Conservation (phyloP, 2,888 invertebrate genomes). For the Gandaritis pyraliata region DNA sequence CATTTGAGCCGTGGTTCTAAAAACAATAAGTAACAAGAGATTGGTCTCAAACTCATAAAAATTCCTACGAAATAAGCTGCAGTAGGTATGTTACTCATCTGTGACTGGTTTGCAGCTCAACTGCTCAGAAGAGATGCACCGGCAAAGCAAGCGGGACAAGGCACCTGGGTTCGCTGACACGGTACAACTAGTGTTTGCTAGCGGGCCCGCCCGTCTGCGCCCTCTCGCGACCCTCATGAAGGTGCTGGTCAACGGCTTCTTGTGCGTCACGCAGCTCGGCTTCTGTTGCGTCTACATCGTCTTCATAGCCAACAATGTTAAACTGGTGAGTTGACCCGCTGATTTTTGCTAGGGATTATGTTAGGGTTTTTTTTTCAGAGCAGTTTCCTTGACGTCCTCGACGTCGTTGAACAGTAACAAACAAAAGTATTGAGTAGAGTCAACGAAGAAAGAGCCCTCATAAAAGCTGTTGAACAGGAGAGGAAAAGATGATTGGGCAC, state of each 20-base stretch:
- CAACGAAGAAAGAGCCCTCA: too few relatives aligned
- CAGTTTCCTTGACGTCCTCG: too few relatives aligned
- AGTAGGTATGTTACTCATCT: too few relatives aligned
- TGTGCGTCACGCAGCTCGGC: conserved; percentile 98
- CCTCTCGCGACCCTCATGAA: conserved; percentile 86
- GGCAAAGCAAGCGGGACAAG: conserved; percentile 80
- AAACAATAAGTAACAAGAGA: too few relatives aligned
- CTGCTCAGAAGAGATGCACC: conserved; percentile 88
- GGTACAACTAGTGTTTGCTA: conserved; percentile 91
- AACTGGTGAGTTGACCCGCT: conserved; percentile 84
- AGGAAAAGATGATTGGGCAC: too few relatives aligned
- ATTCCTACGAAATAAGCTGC: too few relatives aligned
- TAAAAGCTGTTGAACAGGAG: too few relatives aligned
- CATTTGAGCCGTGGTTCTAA: too few relatives aligned
- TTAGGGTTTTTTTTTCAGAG: too few relatives aligned
- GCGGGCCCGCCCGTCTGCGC: conserved; percentile 88
- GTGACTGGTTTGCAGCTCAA: conserved; percentile 68
- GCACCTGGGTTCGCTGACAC: conserved; percentile 92
- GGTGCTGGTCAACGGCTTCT: conserved; percentile 91
- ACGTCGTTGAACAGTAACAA: too few relatives aligned
- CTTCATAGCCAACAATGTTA: conserved; percentile 94
- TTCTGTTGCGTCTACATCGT: conserved; percentile 99
- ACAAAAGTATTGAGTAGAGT: too few relatives aligned
- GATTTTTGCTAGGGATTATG: not conserved
- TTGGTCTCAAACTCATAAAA: too few relatives aligned